Base-by-base conservation (phyloP, 2,888 invertebrate genomes). In the Drosophila subquinaria region DNA sequence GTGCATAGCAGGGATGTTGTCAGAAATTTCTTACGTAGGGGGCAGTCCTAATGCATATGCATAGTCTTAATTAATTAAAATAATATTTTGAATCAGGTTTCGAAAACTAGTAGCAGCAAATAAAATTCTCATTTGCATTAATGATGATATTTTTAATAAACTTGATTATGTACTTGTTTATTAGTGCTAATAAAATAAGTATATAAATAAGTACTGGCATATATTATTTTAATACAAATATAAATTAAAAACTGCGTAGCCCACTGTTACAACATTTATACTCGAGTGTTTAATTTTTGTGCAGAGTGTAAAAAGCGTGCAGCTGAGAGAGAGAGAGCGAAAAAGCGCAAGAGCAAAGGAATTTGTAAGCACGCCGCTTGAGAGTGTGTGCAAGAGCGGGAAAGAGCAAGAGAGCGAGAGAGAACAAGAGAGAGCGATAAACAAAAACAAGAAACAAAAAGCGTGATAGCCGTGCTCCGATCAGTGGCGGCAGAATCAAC, bases 291-390 rank as follows among this genome's bases (percentile, higher is more conserved):
- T 50, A 62, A 70, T 63, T 79, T 79, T 70, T 72, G 76, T 69
- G 60, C 76, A 87, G 88, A 82, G 86, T 82, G 82, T 77, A 79
- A 73, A 60, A 56, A 68, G 71, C 73, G 51, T 53, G 45, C 61
- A 68, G 63, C 53, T 59, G 62, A 69, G 56, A 66, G 53, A 50
- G 56, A 61, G 36, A 55, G 66, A 66, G 71, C 66, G 66, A 60
- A 38, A 61, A 59, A 52, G 59, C 68, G 64, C 63, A 38, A 61
- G 56, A 52, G 59, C 51, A 59, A 66, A 64, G 56, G 60, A 74
- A 79, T 70, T 67, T 66, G 40, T 70, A 63, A 67, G 63, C 71
- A 47, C 56, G 52, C 23, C 61, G 40, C 27, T 20, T 36, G 48
- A 66, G 66, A 38, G 64, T 11, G 15, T 38, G 57, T 27, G 35